Percentiles rank a stretch among this genome's conserved stretches.
Evolutionary conservation across 2,888 invertebrate species (phyloP).

Genomic region (Labia minor): DNA sequence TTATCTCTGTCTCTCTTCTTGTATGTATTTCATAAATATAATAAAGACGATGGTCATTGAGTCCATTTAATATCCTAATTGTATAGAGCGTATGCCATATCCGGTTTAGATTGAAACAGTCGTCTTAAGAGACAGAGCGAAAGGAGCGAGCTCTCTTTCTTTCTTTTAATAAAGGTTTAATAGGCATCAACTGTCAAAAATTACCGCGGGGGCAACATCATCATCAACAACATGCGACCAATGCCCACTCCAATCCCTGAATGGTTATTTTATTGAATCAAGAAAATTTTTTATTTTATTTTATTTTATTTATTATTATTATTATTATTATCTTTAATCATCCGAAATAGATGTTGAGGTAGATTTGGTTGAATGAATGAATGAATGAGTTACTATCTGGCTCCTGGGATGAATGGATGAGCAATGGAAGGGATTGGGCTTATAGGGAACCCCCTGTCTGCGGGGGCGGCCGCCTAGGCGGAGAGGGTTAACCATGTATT

Average conservation of each 20-base stretch:
- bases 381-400: background rate
- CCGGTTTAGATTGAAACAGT: background rate
- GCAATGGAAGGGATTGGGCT: background rate
- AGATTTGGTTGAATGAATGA: background rate
- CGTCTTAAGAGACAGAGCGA: background rate
- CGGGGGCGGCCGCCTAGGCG: background rate
- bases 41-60: background rate
- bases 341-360: background rate
- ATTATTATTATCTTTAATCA: no score
- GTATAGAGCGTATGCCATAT: background rate
- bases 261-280: no score
- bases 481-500: background rate
- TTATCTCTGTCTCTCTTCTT: no score
- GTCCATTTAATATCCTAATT: conserved; percentile 13
- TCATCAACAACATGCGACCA: no score
- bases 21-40: background rate
- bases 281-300: no score
- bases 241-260: no score
- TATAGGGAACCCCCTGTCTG: background rate
- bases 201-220: background rate
- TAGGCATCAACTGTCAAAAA: conserved; percentile 5
- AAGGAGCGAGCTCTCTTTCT: background rate
- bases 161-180: conserved; percentile 2
- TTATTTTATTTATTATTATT: no score
- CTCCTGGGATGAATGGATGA: background rate